Evolutionary conservation across 2,888 invertebrate species (phyloP).

Genomic region (Seladonia tumulorum): DNA sequence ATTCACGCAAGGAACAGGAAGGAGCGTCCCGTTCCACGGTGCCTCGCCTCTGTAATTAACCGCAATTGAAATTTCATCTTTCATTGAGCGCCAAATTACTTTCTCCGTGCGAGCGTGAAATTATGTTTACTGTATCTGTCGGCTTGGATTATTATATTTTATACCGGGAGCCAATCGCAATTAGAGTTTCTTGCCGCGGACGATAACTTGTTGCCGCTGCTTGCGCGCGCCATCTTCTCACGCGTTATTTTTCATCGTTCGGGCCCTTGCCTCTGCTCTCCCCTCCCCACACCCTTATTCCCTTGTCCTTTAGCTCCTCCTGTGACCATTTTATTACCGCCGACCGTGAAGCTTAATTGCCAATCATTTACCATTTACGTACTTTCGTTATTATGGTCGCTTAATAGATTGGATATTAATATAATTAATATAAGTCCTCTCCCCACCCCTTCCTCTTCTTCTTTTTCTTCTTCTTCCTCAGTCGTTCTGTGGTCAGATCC

Average conservation of each 20-base stretch:
- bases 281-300: too few species aligned
- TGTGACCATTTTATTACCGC: conserved; percentile 9
- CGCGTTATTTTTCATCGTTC: conserved; percentile 5
- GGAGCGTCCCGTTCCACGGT: conserved; percentile 22
- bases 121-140: conserved; percentile 44
- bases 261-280: neutral
- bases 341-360: conserved; percentile 20
- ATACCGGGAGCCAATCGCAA: conserved; percentile 22
- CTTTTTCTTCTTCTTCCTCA: neutral
- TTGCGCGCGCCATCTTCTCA: conserved; percentile 1
- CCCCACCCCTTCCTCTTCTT: neutral
- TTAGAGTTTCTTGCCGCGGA: conserved; percentile 27
- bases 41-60: conserved; percentile 51
- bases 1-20: conserved; percentile 46
- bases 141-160: conserved; percentile 15
- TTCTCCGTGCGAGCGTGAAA: conserved; percentile 46
- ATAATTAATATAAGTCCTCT: neutral
- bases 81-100: conserved; percentile 50
- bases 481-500: neutral
- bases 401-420: conserved; percentile 11
- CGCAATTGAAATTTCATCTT: conserved; percentile 63
- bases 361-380: conserved; percentile 19
- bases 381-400: conserved; percentile 1
- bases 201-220: conserved; percentile 10
- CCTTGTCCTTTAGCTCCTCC: neutral